A percentile compares a stretch with the other conserved stretches of the same genome.
Evolutionary conservation across 1,140 invertebrate species (phyloP).

Genomic region (Leguminivora glycinivorella): DNA sequence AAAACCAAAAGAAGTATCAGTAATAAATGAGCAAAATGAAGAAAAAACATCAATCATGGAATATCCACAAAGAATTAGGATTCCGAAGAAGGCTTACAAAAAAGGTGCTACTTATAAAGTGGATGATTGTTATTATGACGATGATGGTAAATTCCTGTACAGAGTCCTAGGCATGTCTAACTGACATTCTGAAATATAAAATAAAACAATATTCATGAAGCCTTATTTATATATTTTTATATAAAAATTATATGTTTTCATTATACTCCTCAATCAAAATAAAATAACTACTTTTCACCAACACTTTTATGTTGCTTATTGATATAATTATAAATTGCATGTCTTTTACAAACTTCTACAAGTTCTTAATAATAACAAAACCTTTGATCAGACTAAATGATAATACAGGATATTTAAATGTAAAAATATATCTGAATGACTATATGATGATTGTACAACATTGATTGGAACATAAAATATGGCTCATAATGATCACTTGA

Average conservation of each 20-base stretch:
- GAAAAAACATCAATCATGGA: constrained; percentile 40
- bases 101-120: constrained; percentile 84
- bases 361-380: constrained; percentile 34
- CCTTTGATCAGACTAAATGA: constrained; percentile 29
- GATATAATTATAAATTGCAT: constrained; percentile 46
- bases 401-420: constrained; percentile 40
- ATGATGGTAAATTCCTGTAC: constrained; percentile 87
- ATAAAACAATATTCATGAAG: constrained; percentile 63
- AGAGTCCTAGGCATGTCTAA: constrained; percentile 83
- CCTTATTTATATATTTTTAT: constrained; percentile 66
- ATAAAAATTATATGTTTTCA: constrained; percentile 74
- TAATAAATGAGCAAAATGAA: constrained; percentile 49
- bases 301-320: constrained; percentile 40
- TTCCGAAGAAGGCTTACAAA: constrained; percentile 81
- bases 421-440: constrained; percentile 57
- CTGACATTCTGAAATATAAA: constrained; percentile 38
- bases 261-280: constrained; percentile 64
- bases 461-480: constrained; percentile 59
- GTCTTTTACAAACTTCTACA: constrained; percentile 48
- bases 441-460: constrained; percentile 56
- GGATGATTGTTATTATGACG: constrained; percentile 87
- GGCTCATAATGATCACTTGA: constrained; percentile 49
- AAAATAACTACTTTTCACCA: constrained; percentile 51
- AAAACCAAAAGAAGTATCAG: constrained; percentile 41
- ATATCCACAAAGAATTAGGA: constrained; percentile 82